Conservation (phyloP, 2,113 vertebrate species). For the Scatophagus argus region DNA sequence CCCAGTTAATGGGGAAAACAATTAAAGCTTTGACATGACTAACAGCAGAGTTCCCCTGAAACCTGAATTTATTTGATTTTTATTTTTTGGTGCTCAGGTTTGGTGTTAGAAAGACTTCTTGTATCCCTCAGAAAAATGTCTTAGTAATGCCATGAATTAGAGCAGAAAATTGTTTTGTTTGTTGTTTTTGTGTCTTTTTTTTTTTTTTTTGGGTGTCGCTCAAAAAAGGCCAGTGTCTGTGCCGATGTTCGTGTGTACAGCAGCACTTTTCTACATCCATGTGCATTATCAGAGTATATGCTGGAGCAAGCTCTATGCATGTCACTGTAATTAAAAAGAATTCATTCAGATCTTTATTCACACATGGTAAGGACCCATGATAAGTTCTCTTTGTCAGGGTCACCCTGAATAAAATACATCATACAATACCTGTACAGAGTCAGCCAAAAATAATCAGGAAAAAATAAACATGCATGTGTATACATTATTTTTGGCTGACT, state of each 20-base stretch:
- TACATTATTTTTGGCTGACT: too few species aligned
- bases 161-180: not conserved
- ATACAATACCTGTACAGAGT: too few species aligned
- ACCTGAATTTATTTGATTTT: too few species aligned
- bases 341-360: too few species aligned
- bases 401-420: too few species aligned
- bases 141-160: constrained; percentile 10
- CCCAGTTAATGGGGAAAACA: not conserved
- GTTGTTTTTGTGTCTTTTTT: constrained; percentile 3
- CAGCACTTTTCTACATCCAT: too few species aligned
- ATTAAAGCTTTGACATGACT: not conserved
- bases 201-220: not conserved
- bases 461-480: too few species aligned
- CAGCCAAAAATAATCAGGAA: too few species aligned
- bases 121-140: not conserved
- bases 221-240: not conserved
- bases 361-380: too few species aligned
- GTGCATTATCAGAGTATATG: not conserved
- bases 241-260: not conserved
- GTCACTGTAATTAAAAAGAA: constrained; percentile 29
- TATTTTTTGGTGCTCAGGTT: constrained; percentile 2
- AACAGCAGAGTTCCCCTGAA: not conserved
- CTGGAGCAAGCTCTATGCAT: constrained; percentile 11
- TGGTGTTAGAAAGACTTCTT: not conserved
- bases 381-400: too few species aligned